Base-by-base conservation (phyloP, 1,140 invertebrate genomes). In the Meteorus sp. region DNA sequence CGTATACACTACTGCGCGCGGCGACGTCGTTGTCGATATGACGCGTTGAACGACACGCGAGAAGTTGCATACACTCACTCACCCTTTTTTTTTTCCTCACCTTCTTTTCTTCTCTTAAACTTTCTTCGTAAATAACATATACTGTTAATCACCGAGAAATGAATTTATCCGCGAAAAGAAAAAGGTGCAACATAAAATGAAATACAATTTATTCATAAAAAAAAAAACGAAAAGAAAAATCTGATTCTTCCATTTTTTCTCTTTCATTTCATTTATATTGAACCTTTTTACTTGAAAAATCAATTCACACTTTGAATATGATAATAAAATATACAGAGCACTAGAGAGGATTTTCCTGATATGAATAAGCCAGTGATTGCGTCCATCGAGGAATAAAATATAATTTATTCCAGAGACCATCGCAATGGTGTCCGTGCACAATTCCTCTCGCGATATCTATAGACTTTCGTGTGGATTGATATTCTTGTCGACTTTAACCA, bases 281-380 rank as follows among this genome's bases (percentile, higher is more conserved):
- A 39, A 39, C 35, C 35, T 39, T 13, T 20, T 20, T 33, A 15
- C 9, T 3, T 33, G n/a, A 9, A 35, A 47, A 47, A 47, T 47
- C 44, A 47, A 51, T 51, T 51, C 15, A 35, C 19, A 50, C 15
- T 9, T 3, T 35, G 31, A 51, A 35, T 31, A n/a, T n/a, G n/a
- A n/a, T n/a, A n/a, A n/a, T n/a, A n/a, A n/a, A n/a, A n/a, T n/a
- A n/a, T n/a, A n/a, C n/a, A n/a, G n/a, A n/a, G n/a, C 15, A 48
- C 8, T 29, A 4, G 31, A 11, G 9, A 41, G 15, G 43, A 23
- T 15, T 68, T 65, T 66, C 45, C 48, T 56, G 31, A 31, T 56
- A 58, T 76, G 74, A 76, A 76, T 76, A 72, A 66, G 60, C 37
- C 73, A 66, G 69, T 76, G 74, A 76, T 76, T 76, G 74, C 65